Evolutionary conservation across 2,113 vertebrate species (phyloP).

Genomic region (Zosterops pallidus): DNA sequence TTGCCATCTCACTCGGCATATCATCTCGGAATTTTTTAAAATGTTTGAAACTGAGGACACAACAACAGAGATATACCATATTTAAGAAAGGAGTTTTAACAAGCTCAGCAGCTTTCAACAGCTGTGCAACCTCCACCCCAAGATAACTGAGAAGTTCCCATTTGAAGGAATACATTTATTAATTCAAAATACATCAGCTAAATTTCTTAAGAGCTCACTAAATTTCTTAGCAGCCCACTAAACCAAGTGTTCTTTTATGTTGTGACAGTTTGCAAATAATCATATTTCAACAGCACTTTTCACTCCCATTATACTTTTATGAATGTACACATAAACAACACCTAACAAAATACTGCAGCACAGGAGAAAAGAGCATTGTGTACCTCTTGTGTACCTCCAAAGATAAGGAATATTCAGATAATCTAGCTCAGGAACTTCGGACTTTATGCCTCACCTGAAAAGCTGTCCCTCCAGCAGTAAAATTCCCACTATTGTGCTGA

Average conservation of each 20-base stretch:
- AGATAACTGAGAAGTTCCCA: not conserved
- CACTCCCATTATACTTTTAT: not conserved
- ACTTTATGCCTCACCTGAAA: not conserved
- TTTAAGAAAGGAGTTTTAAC: not conserved
- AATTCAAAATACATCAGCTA: not conserved
- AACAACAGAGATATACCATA: not conserved
- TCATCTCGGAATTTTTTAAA: not conserved
- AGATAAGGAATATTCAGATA: slow-evolving; percentile 24
- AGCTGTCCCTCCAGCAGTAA: slow-evolving; percentile 10
- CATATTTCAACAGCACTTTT: not conserved
- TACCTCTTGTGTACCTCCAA: not conserved
- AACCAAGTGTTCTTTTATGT: not conserved
- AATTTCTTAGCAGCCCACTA: not conserved
- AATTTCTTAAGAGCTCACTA: not conserved
- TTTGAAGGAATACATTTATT: not conserved
- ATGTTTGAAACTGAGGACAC: not conserved
- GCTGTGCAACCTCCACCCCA: not conserved
- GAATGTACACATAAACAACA: not conserved
- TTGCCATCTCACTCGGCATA: not conserved
- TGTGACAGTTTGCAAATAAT: not conserved
- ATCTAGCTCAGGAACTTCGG: not conserved
- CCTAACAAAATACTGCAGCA: not conserved
- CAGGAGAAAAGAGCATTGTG: not conserved
- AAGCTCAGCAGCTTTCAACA: slow-evolving; percentile 5
- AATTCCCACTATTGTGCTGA: slow-evolving; percentile 3